These are phyloP conservation scores for Chloroceryle amazona DNA, from an alignment of 2,797 vertebrate species.

Conservation along the genomic window DNA sequence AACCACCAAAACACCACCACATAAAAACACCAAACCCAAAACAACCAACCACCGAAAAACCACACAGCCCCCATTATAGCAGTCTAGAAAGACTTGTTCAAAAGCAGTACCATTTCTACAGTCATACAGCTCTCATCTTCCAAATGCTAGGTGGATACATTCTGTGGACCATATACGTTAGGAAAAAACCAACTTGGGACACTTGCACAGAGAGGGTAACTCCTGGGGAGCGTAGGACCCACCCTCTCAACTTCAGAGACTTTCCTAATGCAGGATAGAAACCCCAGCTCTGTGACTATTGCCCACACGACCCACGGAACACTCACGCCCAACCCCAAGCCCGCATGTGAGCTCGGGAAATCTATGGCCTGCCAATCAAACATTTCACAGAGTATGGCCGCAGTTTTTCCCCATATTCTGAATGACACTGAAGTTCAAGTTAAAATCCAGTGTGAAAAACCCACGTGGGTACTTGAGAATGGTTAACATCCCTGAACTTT, in stretches of 20 bases:
- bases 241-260: not conserved
- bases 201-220: not conserved
- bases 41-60: too few species aligned
- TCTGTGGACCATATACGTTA: not conserved
- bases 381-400: not conserved
- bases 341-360: rapidly evolving
- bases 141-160: not conserved
- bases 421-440: not conserved
- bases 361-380: not conserved
- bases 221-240: rapidly evolving
- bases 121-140: not conserved
- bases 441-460: not conserved
- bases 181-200: not conserved
- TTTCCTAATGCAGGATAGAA: not conserved
- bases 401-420: not conserved
- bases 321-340: rapidly evolving
- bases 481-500: not conserved
- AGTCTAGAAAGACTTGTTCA: not conserved
- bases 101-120: not conserved
- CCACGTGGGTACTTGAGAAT: not conserved
- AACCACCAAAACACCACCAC: too few species aligned
- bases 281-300: not conserved
- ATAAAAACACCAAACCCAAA: too few species aligned
- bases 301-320: rapidly evolving
- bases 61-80: too few species aligned